A percentile compares a stretch with the other conserved stretches of the same genome.
These are phyloP conservation scores for Anolis sagrei DNA, from an alignment of 2,113 vertebrate genomes.

Conservation along the genomic window DNA sequence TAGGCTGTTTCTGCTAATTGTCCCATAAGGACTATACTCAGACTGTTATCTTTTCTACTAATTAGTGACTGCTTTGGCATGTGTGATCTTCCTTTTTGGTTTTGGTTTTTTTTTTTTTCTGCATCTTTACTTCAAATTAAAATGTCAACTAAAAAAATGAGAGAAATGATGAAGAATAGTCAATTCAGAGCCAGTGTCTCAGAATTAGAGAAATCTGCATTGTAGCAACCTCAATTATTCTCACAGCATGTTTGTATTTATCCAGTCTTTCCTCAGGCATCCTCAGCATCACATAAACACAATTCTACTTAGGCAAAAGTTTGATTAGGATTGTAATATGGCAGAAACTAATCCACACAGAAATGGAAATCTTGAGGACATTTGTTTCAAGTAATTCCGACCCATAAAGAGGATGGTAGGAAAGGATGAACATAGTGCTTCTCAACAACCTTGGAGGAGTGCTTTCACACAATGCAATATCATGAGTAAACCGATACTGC, in stretches of 20 bases:
- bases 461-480: not conserved
- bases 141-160: not conserved
- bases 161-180: not conserved
- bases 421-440: not conserved
- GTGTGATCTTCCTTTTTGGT: not conserved
- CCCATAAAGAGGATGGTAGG: not conserved
- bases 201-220: slow-evolving; percentile 30
- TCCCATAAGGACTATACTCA: not conserved
- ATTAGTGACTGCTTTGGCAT: not conserved
- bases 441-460: not conserved
- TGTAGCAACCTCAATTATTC: slow-evolving; percentile 46
- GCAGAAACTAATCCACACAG: not conserved
- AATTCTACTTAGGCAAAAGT: not conserved
- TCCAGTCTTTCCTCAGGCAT: not conserved
- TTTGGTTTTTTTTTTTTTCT: no score
- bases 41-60: not conserved
- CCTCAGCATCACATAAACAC: not conserved
- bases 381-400: not conserved
- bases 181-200: slow-evolving; percentile 27
- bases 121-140: slow-evolving; percentile 3
- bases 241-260: slow-evolving; percentile 50
- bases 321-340: not conserved
- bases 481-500: not conserved
- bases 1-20: not conserved
- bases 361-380: not conserved